A percentile compares a stretch with the other conserved stretches of the same genome.
Conservation (phyloP, 2,888 invertebrate species). For the Cataglyphis albicans region DNA sequence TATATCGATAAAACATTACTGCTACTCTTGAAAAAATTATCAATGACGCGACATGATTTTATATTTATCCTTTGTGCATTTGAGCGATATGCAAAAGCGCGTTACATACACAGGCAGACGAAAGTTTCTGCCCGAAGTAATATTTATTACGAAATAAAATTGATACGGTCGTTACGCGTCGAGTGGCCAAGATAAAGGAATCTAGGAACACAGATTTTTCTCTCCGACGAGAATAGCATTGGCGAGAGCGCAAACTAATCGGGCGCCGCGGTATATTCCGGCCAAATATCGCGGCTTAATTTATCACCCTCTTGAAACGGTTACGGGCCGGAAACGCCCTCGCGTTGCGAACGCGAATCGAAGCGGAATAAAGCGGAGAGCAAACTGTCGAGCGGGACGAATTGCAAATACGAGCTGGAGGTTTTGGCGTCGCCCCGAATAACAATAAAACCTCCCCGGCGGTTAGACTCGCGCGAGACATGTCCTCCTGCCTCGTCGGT, state of each 20-base stretch:
- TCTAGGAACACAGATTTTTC: no score
- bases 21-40: not conserved
- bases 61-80: not conserved
- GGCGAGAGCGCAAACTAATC: constrained; percentile 19
- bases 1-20: not conserved
- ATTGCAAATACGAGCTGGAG: constrained; percentile 12
- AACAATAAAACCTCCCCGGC: constrained; percentile 62
- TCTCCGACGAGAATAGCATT: not conserved
- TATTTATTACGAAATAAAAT: constrained; percentile 18
- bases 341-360: constrained; percentile 3
- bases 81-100: not conserved
- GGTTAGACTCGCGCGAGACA: constrained; percentile 36
- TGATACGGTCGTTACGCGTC: not conserved
- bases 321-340: constrained; percentile 9
- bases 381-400: constrained; percentile 27
- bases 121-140: not conserved
- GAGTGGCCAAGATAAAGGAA: constrained; percentile 21
- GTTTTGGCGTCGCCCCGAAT: constrained; percentile 6
- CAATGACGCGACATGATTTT: not conserved
- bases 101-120: no score
- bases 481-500: constrained; percentile 22
- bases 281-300: constrained; percentile 52
- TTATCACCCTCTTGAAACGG: constrained; percentile 30
- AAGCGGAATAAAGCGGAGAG: constrained; percentile 37
- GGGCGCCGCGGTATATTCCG: constrained; percentile 10